Evolutionary conservation across 2,113 vertebrate genomes (phyloP).

Genomic region (Penelope pileata): DNA sequence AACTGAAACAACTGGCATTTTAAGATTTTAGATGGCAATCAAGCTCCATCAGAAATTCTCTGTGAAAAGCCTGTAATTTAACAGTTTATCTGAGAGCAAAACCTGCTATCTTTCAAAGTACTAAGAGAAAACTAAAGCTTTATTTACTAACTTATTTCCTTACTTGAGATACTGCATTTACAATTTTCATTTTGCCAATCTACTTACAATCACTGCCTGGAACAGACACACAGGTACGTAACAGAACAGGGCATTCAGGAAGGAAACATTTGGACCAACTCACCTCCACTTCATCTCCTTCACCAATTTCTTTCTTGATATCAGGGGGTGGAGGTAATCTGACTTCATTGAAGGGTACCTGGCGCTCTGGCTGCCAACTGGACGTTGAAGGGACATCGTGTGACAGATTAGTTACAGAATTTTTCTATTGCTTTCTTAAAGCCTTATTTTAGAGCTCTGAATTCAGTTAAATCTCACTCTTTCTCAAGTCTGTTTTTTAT

Average conservation of each 20-base stretch:
- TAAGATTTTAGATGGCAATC: neutral
- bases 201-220: neutral
- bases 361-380: slow-evolving; percentile 97
- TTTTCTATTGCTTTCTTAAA: neutral
- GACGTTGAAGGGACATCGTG: slow-evolving; percentile 25
- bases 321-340: slow-evolving; percentile 92
- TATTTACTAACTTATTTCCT: neutral
- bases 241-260: neutral
- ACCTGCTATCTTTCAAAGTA: neutral
- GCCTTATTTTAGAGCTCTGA: neutral
- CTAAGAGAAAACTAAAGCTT: neutral
- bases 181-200: neutral
- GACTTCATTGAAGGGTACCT: slow-evolving; percentile 95
- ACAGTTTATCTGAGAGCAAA: neutral
- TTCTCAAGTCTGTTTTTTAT: neutral
- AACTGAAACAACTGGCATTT: neutral
- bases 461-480: neutral
- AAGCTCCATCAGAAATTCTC: neutral
- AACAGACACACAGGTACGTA: neutral
- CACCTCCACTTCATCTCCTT: slow-evolving; percentile 98
- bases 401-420: neutral
- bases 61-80: neutral
- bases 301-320: slow-evolving; percentile 93
- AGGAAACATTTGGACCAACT: slow-evolving; percentile 42
- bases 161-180: neutral